These are phyloP conservation scores for Eupithecia abbreviata DNA, from an alignment of 2,888 invertebrate genomes.

Conservation along the genomic window DNA sequence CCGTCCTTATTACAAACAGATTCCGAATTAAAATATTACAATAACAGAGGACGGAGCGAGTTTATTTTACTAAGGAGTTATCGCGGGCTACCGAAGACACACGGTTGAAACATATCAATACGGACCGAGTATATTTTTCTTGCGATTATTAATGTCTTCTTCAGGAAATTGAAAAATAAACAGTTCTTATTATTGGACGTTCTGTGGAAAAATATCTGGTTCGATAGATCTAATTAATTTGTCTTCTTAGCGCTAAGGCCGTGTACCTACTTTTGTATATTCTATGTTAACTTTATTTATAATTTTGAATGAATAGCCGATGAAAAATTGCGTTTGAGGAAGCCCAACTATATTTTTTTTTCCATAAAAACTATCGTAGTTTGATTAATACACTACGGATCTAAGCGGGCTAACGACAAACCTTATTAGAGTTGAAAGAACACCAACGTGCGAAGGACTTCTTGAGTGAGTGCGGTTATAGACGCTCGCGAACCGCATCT, in stretches of 20 bases:
- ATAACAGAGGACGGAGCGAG: conserved; percentile 62
- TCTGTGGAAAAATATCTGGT: neutral
- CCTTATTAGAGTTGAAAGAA: no score
- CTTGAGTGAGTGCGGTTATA: no score
- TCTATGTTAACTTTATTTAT: neutral
- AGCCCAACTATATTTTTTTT: no score
- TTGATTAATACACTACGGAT: no score
- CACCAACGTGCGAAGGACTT: no score
- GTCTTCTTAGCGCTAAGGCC: neutral
- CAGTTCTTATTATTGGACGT: conserved; percentile 22
- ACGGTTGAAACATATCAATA: conserved; percentile 42
- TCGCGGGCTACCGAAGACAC: conserved; percentile 67
- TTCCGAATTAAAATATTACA: conserved; percentile 75
- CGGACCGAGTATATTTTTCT: conserved; percentile 34
- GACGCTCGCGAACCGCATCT: no score
- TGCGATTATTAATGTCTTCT: conserved; percentile 41
- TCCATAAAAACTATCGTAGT: no score
- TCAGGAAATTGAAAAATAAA: conserved; percentile 41
- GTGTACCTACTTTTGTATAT: neutral
- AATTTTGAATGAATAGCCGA: no score
- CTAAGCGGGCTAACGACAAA: no score
- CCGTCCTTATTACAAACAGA: conserved; percentile 63
- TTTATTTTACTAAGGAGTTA: conserved; percentile 66
- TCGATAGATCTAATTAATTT: neutral
- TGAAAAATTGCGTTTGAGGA: no score